Conservation (phyloP, 2,113 vertebrate genomes). For the Mastomys coucha region DNA sequence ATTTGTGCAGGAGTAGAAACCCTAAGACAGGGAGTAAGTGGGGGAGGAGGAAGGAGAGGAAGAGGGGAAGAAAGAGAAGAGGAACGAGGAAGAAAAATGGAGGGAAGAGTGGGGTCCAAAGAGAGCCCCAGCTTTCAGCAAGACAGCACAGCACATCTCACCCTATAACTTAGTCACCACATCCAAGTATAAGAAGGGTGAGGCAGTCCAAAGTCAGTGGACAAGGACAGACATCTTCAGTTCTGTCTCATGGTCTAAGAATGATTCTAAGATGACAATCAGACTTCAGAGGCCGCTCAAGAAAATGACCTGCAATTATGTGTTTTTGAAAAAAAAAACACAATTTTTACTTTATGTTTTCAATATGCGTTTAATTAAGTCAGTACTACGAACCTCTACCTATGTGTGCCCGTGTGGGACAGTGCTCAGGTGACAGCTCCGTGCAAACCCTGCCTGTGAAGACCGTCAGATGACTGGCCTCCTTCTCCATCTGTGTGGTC, state of each 20-base stretch:
- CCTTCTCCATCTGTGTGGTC: too few relatives aligned
- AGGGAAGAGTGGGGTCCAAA: neutral
- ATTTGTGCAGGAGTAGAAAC: too few relatives aligned
- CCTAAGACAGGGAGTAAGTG: too few relatives aligned
- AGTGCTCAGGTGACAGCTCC: neutral
- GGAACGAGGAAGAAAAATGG: neutral
- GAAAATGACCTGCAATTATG: conserved; percentile 21
- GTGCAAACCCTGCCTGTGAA: neutral
- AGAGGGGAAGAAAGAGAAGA: too few relatives aligned
- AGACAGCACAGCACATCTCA: neutral
- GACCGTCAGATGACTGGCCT: neutral
- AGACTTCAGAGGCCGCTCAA: conserved; percentile 15
- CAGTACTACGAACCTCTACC: neutral
- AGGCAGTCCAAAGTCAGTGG: neutral
- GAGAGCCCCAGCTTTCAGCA: neutral
- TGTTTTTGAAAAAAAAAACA: conserved; percentile 48
- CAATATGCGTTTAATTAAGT: conserved; percentile 51
- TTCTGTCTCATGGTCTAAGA: conserved; percentile 28
- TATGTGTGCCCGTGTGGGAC: neutral
- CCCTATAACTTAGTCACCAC: neutral
- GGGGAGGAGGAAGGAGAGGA: too few relatives aligned
- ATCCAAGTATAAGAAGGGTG: neutral
- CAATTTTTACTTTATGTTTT: conserved; percentile 44
- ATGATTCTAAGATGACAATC: neutral
- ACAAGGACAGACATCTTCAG: neutral